Base-by-base conservation (phyloP, 2,797 vertebrate genomes). In the Trachops cirrhosus region DNA sequence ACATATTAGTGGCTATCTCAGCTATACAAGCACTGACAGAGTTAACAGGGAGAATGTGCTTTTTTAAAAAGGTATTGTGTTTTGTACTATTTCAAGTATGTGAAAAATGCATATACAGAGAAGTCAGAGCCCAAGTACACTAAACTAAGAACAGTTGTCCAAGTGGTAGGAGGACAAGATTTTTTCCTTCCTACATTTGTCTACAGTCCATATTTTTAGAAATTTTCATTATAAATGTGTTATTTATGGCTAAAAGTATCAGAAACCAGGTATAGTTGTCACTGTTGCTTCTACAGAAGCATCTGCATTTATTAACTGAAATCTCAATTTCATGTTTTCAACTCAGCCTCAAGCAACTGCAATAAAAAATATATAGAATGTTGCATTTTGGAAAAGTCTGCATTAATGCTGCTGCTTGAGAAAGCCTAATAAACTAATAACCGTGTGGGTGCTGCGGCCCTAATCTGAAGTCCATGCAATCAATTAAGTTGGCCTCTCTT, bases 11-110 rank as follows among this genome's bases (percentile, higher is more conserved):
- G 62, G 12, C 14, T 77, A n/a, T 64, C 32, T 89, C 46, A 54
- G 64, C 70, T 24, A 29, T 9, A 80, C 46, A 24, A 89, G n/a
- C 48, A 74, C 7, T 79, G 32, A 73, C 44, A 84, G 41, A 88
- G 85, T 79, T 73, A 73, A 93, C 15, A 59, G 14, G 24, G 52
- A 89, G 46, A 78, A 71, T 59, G 84, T 83, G 37, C 77, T 41
- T 88, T 67, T 87, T 91, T 48, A 82, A 77, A 75, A 88, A 77
- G 48, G 94, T 88, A 24, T 52, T 73, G 68, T 89, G 62, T 64
- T 89, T 64, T 46, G 22, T n/a, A 64, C 26, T 73, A 85, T 64
- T 79, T 78, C 62, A 89, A 89, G 71, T 89, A 70, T 26, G 59
- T 44, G 46, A 89, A 95, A 62, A 92, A 92, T 79, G 78, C 79